phyloP scores from a whole-genome alignment of 2,797 vertebrate genomes.

The Cuculus canorus region DNA sequence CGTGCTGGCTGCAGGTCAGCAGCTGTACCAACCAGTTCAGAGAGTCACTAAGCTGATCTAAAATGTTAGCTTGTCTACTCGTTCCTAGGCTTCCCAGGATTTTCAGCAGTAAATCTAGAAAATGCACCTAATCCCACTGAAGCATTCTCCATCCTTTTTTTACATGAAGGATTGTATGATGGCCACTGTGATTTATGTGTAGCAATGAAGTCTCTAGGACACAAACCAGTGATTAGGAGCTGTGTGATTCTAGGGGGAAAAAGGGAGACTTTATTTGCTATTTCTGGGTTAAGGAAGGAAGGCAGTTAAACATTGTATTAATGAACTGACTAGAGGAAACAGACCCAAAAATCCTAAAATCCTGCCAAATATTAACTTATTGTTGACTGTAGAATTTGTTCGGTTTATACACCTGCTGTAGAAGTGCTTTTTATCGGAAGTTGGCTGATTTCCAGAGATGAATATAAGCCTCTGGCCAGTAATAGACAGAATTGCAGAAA shows the following conservation, averaged over 20 bases:
- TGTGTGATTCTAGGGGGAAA: neutral
- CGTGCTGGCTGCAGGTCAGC: neutral
- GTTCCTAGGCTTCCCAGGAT: neutral
- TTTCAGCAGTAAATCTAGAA: conserved; percentile 50
- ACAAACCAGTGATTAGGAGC: conserved; percentile 1
- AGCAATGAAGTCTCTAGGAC: neutral
- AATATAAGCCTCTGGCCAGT: conserved; percentile 25
- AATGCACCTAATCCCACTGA: conserved; percentile 6
- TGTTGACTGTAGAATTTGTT: conserved; percentile 40
- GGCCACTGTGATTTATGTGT: neutral
- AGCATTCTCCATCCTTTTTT: neutral
- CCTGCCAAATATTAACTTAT: conserved; percentile 30
- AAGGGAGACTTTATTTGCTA: conserved; percentile 20
- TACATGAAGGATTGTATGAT: neutral
- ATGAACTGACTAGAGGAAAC: conserved; percentile 35
- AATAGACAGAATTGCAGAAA: conserved; percentile 17
- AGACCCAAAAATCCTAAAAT: conserved; percentile 13
- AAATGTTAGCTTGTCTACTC: neutral
- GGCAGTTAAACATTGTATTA: conserved; percentile 39
- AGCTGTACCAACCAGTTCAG: conserved; percentile 10
- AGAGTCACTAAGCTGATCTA: neutral
- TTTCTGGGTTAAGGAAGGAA: conserved; percentile 33
- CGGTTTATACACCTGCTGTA: conserved; percentile 62
- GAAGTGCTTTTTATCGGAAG: conserved; percentile 6
- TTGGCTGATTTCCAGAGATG: conserved; percentile 11